phyloP scores from a whole-genome alignment of 2,113 vertebrate genomes.

The Gadus chalcogrammus region DNA sequence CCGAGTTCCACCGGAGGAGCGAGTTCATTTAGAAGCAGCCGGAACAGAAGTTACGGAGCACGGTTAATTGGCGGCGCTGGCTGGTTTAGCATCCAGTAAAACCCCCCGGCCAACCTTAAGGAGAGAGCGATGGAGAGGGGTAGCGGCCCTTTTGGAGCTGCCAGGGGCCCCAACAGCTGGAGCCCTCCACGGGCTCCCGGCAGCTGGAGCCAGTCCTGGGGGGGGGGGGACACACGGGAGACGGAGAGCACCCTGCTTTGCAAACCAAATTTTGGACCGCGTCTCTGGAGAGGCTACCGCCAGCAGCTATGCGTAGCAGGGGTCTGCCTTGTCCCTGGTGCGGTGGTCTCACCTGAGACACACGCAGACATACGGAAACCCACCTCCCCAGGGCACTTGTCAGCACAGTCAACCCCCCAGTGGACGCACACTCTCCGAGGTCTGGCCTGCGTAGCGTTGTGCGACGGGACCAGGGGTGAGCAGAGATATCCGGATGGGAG shows the following conservation, averaged over 20 bases:
- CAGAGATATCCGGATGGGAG: conserved; percentile 43
- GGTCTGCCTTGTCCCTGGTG: too few species aligned
- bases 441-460: too few species aligned
- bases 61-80: conserved; percentile 36
- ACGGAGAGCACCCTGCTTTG: too few species aligned
- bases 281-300: too few species aligned
- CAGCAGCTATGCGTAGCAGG: too few species aligned
- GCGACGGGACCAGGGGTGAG: conserved; percentile 36
- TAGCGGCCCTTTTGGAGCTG: conserved; percentile 30
- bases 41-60: conserved; percentile 28
- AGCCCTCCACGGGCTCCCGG: background rate
- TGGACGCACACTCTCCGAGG: background rate
- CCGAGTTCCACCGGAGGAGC: conserved; percentile 36
- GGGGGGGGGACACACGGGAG: background rate
- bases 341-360: too few species aligned
- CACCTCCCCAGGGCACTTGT: background rate
- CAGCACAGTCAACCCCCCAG: conserved; percentile 11
- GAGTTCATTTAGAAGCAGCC: conserved; percentile 37
- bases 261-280: too few species aligned
- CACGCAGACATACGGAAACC: too few species aligned
- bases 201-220: conserved; percentile 25
- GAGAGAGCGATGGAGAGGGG: conserved; percentile 27
- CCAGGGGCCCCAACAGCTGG: conserved; percentile 10
- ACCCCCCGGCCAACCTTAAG: conserved; percentile 34
- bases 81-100: conserved; percentile 49